Evolutionary conservation across 1,140 invertebrate genomes (phyloP).

Genomic region (Trichonephila clavipes): DNA sequence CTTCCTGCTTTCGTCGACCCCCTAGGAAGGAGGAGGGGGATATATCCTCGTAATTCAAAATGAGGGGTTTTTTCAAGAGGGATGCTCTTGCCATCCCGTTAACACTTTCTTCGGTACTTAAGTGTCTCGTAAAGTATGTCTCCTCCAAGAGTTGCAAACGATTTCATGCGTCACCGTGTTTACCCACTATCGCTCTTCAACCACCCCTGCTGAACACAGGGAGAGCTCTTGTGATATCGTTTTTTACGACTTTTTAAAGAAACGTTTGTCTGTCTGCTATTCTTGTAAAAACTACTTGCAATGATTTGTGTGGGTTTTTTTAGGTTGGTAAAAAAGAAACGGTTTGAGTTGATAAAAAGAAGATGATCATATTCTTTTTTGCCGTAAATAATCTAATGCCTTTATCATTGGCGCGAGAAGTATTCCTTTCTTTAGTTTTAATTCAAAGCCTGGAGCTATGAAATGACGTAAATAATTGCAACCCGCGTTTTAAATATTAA

Average conservation of each 20-base stretch:
- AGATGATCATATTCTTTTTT: too few relatives aligned
- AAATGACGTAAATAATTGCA: too few relatives aligned
- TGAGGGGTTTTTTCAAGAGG: background rate
- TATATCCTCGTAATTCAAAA: conserved; percentile 65
- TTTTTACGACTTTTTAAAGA: conserved; percentile 31
- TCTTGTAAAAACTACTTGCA: background rate
- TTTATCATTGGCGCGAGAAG: too few relatives aligned
- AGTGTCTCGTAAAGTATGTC: conserved; percentile 57
- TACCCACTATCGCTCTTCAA: conserved; percentile 32
- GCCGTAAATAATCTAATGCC: too few relatives aligned
- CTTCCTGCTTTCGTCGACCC: background rate
- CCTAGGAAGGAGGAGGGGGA: background rate
- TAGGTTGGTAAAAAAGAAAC: too few relatives aligned
- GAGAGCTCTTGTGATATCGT: conserved; percentile 2
- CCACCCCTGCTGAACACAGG: background rate
- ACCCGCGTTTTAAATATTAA: too few relatives aligned
- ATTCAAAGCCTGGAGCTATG: too few relatives aligned
- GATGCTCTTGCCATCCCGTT: conserved; percentile 44
- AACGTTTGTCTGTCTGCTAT: conserved; percentile 23
- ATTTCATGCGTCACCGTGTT: conserved; percentile 38
- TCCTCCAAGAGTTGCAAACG: conserved; percentile 19
- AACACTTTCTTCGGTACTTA: conserved; percentile 68
- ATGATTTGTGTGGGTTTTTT: background rate
- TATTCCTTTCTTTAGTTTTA: too few relatives aligned
- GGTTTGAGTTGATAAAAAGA: too few relatives aligned